Evolutionary conservation across 2,113 vertebrate species (phyloP), one percentile per base, ranked within the genome.

Genomic region (Corythornis vintsioides): DNA sequence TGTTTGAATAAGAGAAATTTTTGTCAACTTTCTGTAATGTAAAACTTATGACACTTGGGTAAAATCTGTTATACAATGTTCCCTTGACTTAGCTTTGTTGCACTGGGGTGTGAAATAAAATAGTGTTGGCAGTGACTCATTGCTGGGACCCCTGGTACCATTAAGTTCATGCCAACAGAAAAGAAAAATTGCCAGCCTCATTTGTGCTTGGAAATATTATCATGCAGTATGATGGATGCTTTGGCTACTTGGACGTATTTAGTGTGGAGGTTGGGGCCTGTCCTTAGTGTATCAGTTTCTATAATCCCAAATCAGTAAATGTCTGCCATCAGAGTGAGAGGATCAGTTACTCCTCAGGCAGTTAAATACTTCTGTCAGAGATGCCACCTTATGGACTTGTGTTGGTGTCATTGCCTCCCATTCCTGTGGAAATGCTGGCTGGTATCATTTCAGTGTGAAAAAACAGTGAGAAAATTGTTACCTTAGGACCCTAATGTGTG

Each of bases 161-260:
- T 79, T 64, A 79, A 89, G 22, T 66, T 91, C 33, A 55, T 73
- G 75, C 70, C 90, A 93, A 66, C 33, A 87, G 78, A 48, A 88
- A 83, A 43, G 65, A 60, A 88, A 82, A 40, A 70, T 76, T 81
- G 40, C 63, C 61, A 89, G 83, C 57, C 13, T 63, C 71, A 8
- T 89, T 83, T 93, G 42, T 63, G 78, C 75, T 80, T 76, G 64
- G 67, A 73, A 70, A 55, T 85, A 79, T 87, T 73, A 29, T 85
- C 28, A 11, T 59, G 42, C 9, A 19, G 50, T 56, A 17, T 72
- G 28, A 48, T 12, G 21, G 42, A 25, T 40, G 24, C 45, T 21
- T 18, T 28, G 43, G 24, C 22, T 21, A 16, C 61, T 72, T 52
- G 2, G 24, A 50, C 64, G 4, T 66, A 47, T 79, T 82, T 90